Percentiles rank a stretch among this genome's conserved stretches.
These are phyloP conservation scores for Panorpa germanica DNA, from an alignment of 2,888 invertebrate species.

Conservation along the genomic window DNA sequence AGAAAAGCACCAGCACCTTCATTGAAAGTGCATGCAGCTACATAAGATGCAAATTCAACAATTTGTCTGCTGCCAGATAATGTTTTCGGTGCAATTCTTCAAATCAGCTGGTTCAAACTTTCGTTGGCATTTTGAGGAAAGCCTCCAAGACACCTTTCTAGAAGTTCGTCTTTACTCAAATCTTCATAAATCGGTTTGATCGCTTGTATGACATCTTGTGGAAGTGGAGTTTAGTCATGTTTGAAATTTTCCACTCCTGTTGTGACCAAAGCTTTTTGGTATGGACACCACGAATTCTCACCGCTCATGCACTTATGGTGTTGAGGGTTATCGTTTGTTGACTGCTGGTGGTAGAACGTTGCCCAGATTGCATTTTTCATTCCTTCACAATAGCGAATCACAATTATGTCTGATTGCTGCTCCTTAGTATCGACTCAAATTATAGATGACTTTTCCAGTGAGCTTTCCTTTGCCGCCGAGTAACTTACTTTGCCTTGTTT, in stretches of 20 bases:
- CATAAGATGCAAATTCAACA: slow-evolving; percentile 11
- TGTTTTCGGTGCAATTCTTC: slow-evolving; percentile 13
- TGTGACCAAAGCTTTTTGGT: slow-evolving; percentile 10
- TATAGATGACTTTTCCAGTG: slow-evolving; percentile 16
- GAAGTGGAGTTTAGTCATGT: slow-evolving; percentile 8
- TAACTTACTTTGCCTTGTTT: slow-evolving; percentile 10
- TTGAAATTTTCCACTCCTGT: slow-evolving; percentile 6
- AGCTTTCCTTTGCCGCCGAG: slow-evolving; percentile 13
- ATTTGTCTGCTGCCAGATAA: slow-evolving; percentile 11
- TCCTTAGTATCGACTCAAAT: slow-evolving; percentile 17
- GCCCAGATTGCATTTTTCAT: slow-evolving; percentile 17
- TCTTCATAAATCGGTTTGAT: slow-evolving; percentile 14
- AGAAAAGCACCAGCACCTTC: too few species aligned
- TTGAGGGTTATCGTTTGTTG: slow-evolving; percentile 17
- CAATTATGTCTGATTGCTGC: slow-evolving; percentile 15
- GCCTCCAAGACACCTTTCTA: slow-evolving; percentile 13
- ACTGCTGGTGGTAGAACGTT: slow-evolving; percentile 16
- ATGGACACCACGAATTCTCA: slow-evolving; percentile 13
- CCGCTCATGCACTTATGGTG: slow-evolving; percentile 15
- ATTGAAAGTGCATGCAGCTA: too few species aligned
- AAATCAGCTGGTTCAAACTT: slow-evolving; percentile 12
- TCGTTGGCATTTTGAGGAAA: slow-evolving; percentile 15
- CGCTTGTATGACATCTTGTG: slow-evolving; percentile 9
- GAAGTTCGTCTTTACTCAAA: slow-evolving; percentile 11
- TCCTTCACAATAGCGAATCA: slow-evolving; percentile 15